Conservation (phyloP, 2,113 vertebrate genomes). For the Sapayoa aenigma region DNA sequence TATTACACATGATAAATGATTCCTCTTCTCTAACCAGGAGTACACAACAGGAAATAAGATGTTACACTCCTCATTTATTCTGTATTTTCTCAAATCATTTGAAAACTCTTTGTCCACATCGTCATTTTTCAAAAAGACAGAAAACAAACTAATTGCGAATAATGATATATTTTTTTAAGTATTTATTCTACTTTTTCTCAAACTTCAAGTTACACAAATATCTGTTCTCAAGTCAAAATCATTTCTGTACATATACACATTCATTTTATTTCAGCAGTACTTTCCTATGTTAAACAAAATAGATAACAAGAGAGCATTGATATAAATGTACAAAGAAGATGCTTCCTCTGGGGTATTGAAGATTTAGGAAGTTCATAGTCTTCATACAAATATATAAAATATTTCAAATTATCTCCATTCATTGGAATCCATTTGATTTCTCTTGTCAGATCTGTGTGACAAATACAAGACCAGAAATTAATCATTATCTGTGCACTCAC, state of each 20-base stretch:
- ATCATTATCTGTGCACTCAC: neutral
- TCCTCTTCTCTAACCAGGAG: neutral
- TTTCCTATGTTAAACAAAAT: constrained; percentile 41
- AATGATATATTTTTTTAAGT: neutral
- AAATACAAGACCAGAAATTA: constrained; percentile 51
- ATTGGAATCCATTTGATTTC: constrained; percentile 21
- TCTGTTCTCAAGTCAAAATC: neutral
- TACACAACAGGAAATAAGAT: neutral
- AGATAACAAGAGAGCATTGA: constrained; percentile 40
- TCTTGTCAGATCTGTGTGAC: constrained; percentile 57
- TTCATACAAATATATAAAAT: constrained; percentile 79
- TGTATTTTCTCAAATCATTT: neutral
- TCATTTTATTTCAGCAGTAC: constrained; percentile 29
- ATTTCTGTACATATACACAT: neutral
- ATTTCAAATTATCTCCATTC: constrained; percentile 46
- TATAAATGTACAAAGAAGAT: constrained; percentile 68
- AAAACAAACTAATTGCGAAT: constrained; percentile 40
- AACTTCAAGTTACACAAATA: neutral
- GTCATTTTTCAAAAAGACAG: constrained; percentile 34
- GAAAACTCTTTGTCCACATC: neutral
- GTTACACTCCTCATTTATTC: neutral
- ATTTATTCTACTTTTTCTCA: constrained; percentile 22
- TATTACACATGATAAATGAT: neutral
- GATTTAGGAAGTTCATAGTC: constrained; percentile 48
- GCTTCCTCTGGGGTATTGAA: constrained; percentile 14